phyloP scores from a whole-genome alignment of 2,888 invertebrate genomes.

The Drosophila borealis region DNA sequence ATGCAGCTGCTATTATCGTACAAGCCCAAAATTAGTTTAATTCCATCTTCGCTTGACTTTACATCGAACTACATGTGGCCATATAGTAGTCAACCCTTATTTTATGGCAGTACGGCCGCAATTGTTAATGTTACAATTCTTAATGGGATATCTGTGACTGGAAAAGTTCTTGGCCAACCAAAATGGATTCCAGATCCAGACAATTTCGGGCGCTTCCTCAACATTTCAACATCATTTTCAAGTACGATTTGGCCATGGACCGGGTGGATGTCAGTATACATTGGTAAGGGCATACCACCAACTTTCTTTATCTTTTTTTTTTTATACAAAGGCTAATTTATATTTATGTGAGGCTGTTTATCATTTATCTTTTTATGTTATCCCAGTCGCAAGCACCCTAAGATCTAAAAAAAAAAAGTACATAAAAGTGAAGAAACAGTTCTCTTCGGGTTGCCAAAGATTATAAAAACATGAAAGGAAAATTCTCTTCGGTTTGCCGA shows the following conservation, averaged over 20 bases:
- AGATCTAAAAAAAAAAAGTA: too few relatives aligned
- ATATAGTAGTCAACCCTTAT: constrained; percentile 97
- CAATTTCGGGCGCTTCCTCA: constrained; percentile 91
- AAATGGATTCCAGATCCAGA: constrained; percentile 95
- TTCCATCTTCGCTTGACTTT: constrained; percentile 95
- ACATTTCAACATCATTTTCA: constrained; percentile 92
- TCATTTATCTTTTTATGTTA: too few relatives aligned
- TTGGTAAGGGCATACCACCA: constrained; percentile 82
- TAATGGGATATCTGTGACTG: constrained; percentile 96
- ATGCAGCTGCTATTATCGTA: constrained; percentile 87
- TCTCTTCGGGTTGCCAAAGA: too few relatives aligned
- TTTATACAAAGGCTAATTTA: too few relatives aligned
- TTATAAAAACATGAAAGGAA: too few relatives aligned
- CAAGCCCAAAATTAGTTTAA: constrained; percentile 88
- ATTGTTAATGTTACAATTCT: constrained; percentile 97
- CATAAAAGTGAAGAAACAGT: too few relatives aligned
- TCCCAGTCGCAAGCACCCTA: too few relatives aligned
- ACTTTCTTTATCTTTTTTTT: not conserved
- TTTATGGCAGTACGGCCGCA: constrained; percentile 93
- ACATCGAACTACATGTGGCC: constrained; percentile 99
- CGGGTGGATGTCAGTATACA: constrained; percentile 95
- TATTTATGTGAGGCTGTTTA: too few relatives aligned
- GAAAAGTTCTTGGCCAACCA: constrained; percentile 87
- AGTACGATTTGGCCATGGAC: constrained; percentile 98
- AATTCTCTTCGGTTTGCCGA: too few relatives aligned